phyloP scores from a whole-genome alignment of 1,140 invertebrate species.

The Ladona fulva region DNA sequence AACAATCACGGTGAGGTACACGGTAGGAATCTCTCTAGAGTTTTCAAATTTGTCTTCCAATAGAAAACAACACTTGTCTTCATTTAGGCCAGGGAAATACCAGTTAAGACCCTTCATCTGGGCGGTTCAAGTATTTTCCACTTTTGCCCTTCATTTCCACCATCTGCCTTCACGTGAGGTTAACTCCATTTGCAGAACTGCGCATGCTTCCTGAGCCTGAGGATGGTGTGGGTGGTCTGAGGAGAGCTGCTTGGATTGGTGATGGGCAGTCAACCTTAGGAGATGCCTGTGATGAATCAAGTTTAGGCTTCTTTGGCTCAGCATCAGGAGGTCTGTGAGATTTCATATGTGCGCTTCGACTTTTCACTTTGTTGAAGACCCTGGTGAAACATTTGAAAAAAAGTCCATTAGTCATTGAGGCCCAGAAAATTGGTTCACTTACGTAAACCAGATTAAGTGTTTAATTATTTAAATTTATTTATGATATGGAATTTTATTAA shows the following conservation, averaged over 20 bases:
- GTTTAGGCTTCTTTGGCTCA: conserved; percentile 41
- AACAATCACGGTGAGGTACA: too few species aligned
- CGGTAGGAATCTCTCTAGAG: too few species aligned
- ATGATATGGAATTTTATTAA: too few species aligned
- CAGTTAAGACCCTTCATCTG: too few species aligned
- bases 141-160: not conserved
- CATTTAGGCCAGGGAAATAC: too few species aligned
- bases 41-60: too few species aligned
- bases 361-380: conserved; percentile 95
- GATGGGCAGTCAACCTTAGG: not conserved
- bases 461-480: too few species aligned
- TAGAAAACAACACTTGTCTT: too few species aligned
- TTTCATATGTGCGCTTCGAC: conserved; percentile 97
- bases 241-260: not conserved
- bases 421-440: too few species aligned
- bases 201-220: not conserved
- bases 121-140: not conserved
- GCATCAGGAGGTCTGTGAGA: conserved; percentile 77
- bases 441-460: too few species aligned
- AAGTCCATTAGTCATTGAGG: not conserved
- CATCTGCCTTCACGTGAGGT: not conserved
- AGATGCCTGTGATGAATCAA: conserved; percentile 19
- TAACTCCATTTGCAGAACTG: not conserved
- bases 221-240: not conserved
- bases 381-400: conserved; percentile 49